Percentiles rank a stretch among this genome's conserved stretches.
Conservation (phyloP, 2,888 invertebrate species). For the Hetaerina titia region DNA sequence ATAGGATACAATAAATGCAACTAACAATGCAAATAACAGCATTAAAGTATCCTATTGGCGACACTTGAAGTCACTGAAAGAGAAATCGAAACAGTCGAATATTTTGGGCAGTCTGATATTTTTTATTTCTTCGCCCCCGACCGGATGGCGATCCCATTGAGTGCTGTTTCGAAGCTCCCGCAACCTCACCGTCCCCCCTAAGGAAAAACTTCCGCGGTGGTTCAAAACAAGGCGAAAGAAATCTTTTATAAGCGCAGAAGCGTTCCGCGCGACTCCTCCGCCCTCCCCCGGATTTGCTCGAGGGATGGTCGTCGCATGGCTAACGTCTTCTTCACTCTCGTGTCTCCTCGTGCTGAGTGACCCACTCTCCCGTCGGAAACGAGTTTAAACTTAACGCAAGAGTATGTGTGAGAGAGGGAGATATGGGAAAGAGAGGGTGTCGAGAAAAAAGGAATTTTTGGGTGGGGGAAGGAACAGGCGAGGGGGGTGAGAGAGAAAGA, state of each 20-base stretch:
- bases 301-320: no score
- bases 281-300: neutral
- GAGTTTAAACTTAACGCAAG: conserved; percentile 39
- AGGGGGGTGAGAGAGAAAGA: neutral
- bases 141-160: neutral
- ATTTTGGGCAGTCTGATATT: neutral
- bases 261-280: neutral
- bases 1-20: neutral
- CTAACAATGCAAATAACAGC: neutral
- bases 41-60: neutral
- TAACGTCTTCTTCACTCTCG: neutral
- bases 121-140: neutral
- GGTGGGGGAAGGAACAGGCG: neutral
- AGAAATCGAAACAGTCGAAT: neutral
- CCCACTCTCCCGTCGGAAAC: neutral
- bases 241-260: neutral
- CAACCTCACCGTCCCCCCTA: neutral
- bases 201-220: neutral
- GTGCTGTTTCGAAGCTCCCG: neutral
- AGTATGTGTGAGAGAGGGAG: neutral
- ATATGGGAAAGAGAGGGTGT: neutral
- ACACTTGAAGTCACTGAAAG: neutral
- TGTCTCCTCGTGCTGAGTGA: neutral
- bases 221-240: neutral
- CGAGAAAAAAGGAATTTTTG: no score